Evolutionary conservation across 2,113 vertebrate species (phyloP).

Genomic region (Gambusia holbrooki): DNA sequence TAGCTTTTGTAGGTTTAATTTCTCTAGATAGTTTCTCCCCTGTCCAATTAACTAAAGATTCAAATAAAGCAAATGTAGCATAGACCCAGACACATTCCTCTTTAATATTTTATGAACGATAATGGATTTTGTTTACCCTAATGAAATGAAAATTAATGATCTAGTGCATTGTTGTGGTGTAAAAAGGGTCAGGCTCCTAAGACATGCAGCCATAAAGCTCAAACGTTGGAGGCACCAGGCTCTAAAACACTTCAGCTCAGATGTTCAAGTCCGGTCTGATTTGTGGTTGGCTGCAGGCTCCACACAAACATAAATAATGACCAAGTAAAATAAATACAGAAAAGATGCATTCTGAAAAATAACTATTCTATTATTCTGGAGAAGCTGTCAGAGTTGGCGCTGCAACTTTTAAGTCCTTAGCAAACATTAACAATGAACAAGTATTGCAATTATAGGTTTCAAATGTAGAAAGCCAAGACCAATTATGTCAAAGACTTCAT

Average conservation of each 20-base stretch:
- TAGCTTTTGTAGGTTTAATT: conserved; percentile 6
- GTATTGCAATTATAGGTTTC: not conserved
- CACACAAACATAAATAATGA: not conserved
- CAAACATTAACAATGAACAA: not conserved
- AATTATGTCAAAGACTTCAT: not conserved
- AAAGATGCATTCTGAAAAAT: too few species aligned
- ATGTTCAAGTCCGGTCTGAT: conserved; percentile 54
- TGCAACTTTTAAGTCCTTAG: not conserved
- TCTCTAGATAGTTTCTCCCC: conserved; percentile 22
- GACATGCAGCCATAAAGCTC: conserved; percentile 24
- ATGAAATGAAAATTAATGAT: conserved; percentile 7
- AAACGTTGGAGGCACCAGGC: conserved; percentile 37
- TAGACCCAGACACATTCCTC: not conserved
- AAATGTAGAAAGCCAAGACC: not conserved
- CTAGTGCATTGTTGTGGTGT: not conserved
- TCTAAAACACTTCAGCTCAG: conserved; percentile 60
- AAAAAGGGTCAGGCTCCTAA: conserved; percentile 13
- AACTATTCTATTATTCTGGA: not conserved
- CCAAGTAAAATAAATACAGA: too few species aligned
- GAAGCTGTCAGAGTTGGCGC: not conserved
- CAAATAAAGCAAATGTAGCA: conserved; percentile 16
- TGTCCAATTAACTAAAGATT: conserved; percentile 23
- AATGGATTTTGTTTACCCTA: conserved; percentile 22
- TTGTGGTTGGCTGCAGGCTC: conserved; percentile 49
- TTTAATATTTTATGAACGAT: not conserved